These are phyloP conservation scores for Malacosoma neustria DNA, from an alignment of 2,888 invertebrate species.

Conservation along the genomic window DNA sequence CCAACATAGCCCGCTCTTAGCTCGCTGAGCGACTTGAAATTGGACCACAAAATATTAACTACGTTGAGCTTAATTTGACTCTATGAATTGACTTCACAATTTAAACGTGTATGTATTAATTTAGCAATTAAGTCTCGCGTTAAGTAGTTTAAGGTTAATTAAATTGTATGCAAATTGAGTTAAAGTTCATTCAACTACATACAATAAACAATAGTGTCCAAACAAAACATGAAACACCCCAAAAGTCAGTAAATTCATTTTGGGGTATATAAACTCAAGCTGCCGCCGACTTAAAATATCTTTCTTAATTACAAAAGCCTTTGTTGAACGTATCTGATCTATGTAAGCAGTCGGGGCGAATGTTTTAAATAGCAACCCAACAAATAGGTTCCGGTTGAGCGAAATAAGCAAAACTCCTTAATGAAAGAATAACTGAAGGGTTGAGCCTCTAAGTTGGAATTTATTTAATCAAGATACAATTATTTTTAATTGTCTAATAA, in stretches of 20 bases:
- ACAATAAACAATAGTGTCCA: conserved; percentile 21
- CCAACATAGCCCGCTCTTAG: too few species aligned
- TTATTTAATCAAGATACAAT: background rate
- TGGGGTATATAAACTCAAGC: conserved; percentile 66
- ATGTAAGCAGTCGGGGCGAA: conserved; percentile 71
- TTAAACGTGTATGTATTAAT: too few species aligned
- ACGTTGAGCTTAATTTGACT: too few species aligned
- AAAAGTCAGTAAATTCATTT: conserved; percentile 68
- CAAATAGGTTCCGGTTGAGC: conserved; percentile 67
- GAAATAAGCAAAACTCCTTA: conserved; percentile 63
- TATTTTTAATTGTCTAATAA: too few species aligned
- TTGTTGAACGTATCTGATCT: conserved; percentile 75
- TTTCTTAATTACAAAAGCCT: conserved; percentile 75
- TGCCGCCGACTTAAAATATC: conserved; percentile 72
- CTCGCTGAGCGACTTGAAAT: too few species aligned
- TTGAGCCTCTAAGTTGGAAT: conserved; percentile 13
- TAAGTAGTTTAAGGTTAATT: conserved; percentile 11
- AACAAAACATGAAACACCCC: conserved; percentile 53
- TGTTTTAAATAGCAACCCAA: conserved; percentile 71
- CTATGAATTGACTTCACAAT: too few species aligned
- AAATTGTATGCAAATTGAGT: conserved; percentile 4
- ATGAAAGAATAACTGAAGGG: conserved; percentile 56
- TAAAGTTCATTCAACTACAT: background rate
- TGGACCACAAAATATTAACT: too few species aligned
- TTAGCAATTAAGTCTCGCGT: too few species aligned